Conservation (phyloP, 2,888 invertebrate genomes). For the Teinopalpus imperialis region DNA sequence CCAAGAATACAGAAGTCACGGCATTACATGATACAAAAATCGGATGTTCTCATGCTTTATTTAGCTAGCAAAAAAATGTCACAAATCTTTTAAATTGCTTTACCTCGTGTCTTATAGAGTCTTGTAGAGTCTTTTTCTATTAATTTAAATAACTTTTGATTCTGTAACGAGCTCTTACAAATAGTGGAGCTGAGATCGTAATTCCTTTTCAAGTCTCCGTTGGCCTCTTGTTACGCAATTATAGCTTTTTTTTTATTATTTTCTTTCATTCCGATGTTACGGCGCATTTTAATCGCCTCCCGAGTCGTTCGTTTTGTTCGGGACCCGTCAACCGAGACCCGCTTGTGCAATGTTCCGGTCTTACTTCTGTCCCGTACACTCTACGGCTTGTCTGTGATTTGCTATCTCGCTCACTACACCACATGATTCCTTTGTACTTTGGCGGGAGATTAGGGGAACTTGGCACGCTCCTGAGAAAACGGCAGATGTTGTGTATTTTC, state of each 20-base stretch:
- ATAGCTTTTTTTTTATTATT: constrained; percentile 60
- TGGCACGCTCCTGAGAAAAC: constrained; percentile 77
- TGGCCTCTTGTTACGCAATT: constrained; percentile 69
- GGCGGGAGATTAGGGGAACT: constrained; percentile 71
- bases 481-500: constrained; percentile 70
- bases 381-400: constrained; percentile 22
- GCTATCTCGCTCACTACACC: constrained; percentile 47
- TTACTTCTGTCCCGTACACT: constrained; percentile 41
- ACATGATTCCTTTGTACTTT: constrained; percentile 66
- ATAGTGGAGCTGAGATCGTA: constrained; percentile 15
- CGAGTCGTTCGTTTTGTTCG: constrained; percentile 75
- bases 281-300: constrained; percentile 71
- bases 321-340: constrained; percentile 74
- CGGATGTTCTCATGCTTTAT: no score
- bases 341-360: constrained; percentile 76
- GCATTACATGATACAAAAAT: no score
- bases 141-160: constrained; percentile 11
- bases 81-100: background rate
- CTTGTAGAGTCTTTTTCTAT: constrained; percentile 9
- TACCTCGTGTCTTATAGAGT: constrained; percentile 1
- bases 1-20: no score
- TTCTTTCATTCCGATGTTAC: constrained; percentile 70
- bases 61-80: background rate
- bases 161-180: constrained; percentile 4
- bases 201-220: constrained; percentile 41